These are phyloP conservation scores for Drosophila mojavensis DNA, from an alignment of 1,140 invertebrate species.

Conservation along the genomic window DNA sequence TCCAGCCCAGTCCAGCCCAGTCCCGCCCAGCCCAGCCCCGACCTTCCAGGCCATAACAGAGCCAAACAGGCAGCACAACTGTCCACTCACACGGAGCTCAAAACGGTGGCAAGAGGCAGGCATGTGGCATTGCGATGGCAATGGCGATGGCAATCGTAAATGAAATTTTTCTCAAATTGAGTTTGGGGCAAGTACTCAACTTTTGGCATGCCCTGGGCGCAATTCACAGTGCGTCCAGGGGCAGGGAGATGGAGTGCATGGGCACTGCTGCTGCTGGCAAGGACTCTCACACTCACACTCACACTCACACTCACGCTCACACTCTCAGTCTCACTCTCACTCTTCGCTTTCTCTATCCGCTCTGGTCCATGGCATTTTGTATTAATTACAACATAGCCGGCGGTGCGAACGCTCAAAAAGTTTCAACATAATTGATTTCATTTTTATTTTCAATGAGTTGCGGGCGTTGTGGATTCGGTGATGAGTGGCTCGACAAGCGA, in stretches of 20 bases:
- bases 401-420: slow-evolving; percentile 61
- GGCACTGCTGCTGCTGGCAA: slow-evolving; percentile 7
- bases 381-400: slow-evolving; percentile 77
- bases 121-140: slow-evolving; percentile 10
- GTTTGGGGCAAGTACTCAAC: slow-evolving; percentile 78
- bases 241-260: slow-evolving; percentile 12
- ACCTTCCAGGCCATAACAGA: slow-evolving; percentile 6
- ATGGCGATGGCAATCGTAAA: slow-evolving; percentile 70
- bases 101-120: background rate
- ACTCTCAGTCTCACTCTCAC: too few species aligned
- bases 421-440: slow-evolving; percentile 77
- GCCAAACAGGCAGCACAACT: slow-evolving; percentile 42
- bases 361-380: slow-evolving; percentile 65
- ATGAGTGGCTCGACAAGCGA: slow-evolving; percentile 1
- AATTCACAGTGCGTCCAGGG: background rate
- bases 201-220: slow-evolving; percentile 66
- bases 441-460: slow-evolving; percentile 61
- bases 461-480: slow-evolving; percentile 6
- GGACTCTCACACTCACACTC: background rate
- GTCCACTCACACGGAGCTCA: slow-evolving; percentile 69
- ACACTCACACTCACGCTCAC: too few species aligned
- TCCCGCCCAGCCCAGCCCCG: too few species aligned
- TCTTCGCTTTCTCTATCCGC: background rate
- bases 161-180: slow-evolving; percentile 79
- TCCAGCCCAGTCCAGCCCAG: too few species aligned